Base-by-base conservation (phyloP, 2,797 vertebrate species). In the Rhynchotus rufescens region DNA sequence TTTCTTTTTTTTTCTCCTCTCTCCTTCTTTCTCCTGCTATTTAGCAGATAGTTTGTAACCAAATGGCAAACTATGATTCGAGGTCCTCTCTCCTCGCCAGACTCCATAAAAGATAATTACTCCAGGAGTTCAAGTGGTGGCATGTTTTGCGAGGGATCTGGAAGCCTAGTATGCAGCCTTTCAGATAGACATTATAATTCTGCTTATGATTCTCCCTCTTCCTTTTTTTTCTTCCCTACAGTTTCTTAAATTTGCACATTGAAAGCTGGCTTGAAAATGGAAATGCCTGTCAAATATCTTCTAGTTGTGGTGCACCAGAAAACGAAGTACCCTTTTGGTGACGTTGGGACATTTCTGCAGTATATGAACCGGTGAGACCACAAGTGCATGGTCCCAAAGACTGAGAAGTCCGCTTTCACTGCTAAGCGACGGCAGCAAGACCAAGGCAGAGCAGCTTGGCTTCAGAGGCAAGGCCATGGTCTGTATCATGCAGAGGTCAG, bases 81-180 rank as follows among this genome's bases (percentile, higher is more conserved):
- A 94, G 83, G 94, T 92, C 74, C 67, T 92, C 79, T 94, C 80
- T 89, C 56, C 65, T 94, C 8, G 61, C 84, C 95, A 94, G 91
- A 92, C 92, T 92, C 89, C 83, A 93, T 96, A 96, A 95, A 93
- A 92, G 89, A 95, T 95, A 95, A 95, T 96, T 97, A 90, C 93
- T 95, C 88, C 88, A 87, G 80, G 67, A 93, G 91, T 93, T 95
- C 95, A 95, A 93, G 93, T 90, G 93, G 90, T 91, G 86, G 93
- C 93, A 94, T 89, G 95, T 91, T 92, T 88, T 74, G 80, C 7
- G 9, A 93, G 96, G 88, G 92, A 94, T 95, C 73, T 92, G 78
- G 88, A 95, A 91, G 95, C 84, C 78, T 92, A 91, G 73, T 89
- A 90, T 88, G 93, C 92, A 93, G 65, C 64, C 87, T 92, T 80